phyloP scores from a whole-genome alignment of 2,888 invertebrate genomes.

The Idaea straminata region DNA sequence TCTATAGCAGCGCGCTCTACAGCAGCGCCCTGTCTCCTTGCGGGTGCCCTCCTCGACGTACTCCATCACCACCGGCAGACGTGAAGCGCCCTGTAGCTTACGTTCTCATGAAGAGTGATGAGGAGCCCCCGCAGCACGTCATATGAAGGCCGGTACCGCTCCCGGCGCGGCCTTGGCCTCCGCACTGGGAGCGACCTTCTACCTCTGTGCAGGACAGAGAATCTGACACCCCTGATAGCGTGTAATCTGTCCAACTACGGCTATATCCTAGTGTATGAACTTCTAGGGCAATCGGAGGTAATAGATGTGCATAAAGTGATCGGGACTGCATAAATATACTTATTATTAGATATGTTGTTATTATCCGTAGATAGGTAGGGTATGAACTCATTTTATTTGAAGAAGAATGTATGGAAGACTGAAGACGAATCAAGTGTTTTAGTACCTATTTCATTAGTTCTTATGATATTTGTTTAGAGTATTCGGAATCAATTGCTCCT shows the following conservation, averaged over 20 bases:
- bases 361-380: neutral
- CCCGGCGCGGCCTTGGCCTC: slow-evolving; percentile 82
- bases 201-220: slow-evolving; percentile 65
- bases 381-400: neutral
- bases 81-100: slow-evolving; percentile 81
- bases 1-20: slow-evolving; percentile 72
- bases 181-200: slow-evolving; percentile 76
- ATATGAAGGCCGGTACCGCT: slow-evolving; percentile 93
- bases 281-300: neutral
- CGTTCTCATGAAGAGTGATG: slow-evolving; percentile 82
- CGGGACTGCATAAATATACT: neutral
- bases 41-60: slow-evolving; percentile 68
- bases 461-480: neutral
- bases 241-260: slow-evolving; percentile 37
- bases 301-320: neutral
- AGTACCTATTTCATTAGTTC: neutral
- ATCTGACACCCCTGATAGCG: slow-evolving; percentile 69
- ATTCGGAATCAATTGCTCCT: too few species aligned
- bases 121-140: slow-evolving; percentile 83
- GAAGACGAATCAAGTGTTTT: neutral
- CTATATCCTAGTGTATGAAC: neutral
- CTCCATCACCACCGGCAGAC: slow-evolving; percentile 69
- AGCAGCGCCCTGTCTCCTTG: slow-evolving; percentile 70
- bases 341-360: neutral
- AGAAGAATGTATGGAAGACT: neutral